Evolutionary conservation across 2,888 invertebrate genomes (phyloP).

Genomic region (Griposia aprilina): DNA sequence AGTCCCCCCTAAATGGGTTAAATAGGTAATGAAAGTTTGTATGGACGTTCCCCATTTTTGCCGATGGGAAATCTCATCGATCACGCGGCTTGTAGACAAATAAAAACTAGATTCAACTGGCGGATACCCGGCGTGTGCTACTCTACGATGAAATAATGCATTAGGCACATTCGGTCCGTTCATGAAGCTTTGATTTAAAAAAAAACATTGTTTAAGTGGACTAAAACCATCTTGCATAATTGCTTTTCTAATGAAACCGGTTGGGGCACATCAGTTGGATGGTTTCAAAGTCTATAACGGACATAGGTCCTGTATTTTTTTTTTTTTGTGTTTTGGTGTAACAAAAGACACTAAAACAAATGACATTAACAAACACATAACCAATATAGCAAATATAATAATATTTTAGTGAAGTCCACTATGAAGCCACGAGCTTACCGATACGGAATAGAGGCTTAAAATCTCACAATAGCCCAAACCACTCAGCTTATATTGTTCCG

Average conservation of each 20-base stretch:
- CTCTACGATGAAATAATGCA: no score
- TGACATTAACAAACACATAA: background rate
- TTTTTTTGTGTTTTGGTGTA: no score
- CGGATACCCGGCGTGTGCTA: no score
- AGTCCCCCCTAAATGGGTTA: background rate
- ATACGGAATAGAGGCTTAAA: conserved; percentile 76
- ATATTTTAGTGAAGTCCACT: conserved; percentile 28
- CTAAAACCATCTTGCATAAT: no score
- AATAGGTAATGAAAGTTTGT: background rate
- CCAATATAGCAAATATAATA: conserved; percentile 11
- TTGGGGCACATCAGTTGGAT: no score
- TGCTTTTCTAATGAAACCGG: no score
- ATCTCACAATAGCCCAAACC: conserved; percentile 81
- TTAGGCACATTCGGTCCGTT: no score
- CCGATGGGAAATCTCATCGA: no score
- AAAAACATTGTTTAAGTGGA: no score
- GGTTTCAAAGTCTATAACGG: no score
- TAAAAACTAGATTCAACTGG: background rate
- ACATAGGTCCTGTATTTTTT: no score
- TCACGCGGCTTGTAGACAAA: background rate
- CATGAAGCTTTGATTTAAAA: no score
- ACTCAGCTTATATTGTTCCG: conserved; percentile 84
- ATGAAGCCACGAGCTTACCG: conserved; percentile 15
- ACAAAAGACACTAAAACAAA: background rate
- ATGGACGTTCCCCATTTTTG: background rate